Conservation (phyloP, 1,140 invertebrate genomes). For the Drosophila arizonae region DNA sequence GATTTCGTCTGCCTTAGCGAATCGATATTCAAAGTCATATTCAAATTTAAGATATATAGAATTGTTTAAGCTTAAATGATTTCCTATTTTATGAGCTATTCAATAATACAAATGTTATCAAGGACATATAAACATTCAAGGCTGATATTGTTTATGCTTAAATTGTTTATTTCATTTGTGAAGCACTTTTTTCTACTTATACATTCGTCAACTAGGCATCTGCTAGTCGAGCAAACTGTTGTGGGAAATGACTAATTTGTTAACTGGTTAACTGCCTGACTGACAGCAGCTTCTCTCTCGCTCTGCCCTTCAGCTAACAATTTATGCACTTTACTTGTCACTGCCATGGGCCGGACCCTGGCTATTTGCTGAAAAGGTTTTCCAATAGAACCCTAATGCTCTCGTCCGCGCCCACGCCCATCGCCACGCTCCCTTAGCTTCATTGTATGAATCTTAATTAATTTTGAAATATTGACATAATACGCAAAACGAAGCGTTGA, state of each 20-base stretch:
- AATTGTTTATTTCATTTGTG: too few relatives aligned
- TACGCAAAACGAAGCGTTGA: conserved; percentile 25
- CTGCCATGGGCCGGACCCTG: conserved; percentile 19
- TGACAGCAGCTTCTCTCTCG: conserved; percentile 12
- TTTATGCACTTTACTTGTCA: conserved; percentile 54
- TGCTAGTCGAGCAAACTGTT: conserved; percentile 35
- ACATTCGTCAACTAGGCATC: not conserved
- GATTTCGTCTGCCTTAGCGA: too few relatives aligned
- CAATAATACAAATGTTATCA: too few relatives aligned
- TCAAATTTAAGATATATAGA: too few relatives aligned
- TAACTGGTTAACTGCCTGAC: conserved; percentile 36
- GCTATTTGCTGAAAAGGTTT: conserved; percentile 30
- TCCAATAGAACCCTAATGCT: conserved; percentile 31
- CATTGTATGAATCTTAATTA: conserved; percentile 71
- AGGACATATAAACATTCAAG: too few relatives aligned
- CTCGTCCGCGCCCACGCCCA: conserved; percentile 6
- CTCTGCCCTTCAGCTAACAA: conserved; percentile 30
- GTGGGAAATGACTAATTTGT: conserved; percentile 28
- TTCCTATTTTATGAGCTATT: too few relatives aligned
- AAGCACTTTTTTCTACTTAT: too few relatives aligned
- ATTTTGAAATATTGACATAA: conserved; percentile 66
- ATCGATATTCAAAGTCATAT: too few relatives aligned
- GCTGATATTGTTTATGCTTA: too few relatives aligned
- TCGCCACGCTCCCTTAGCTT: conserved; percentile 9
- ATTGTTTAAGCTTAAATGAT: too few relatives aligned